Base-by-base conservation (phyloP, 2,797 vertebrate species). In the Arrhamphus sclerolepis region DNA sequence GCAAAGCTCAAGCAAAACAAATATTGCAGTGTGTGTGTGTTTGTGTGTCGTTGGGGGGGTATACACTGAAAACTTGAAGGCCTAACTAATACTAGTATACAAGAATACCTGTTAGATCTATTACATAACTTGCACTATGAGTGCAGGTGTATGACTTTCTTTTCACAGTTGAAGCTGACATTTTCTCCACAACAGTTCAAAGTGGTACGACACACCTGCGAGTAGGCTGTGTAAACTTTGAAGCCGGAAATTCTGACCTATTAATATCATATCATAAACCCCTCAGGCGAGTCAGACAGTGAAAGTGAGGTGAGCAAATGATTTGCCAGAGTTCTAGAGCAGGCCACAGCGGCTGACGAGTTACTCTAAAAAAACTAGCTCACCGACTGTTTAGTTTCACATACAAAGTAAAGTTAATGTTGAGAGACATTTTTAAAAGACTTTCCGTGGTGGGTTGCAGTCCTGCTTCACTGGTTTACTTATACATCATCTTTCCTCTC, bases 201-300 rank as follows among this genome's bases (percentile, higher is more conserved):
- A 65, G 40, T 19, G 14, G 46, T 38, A 18, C 5, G 38, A 17
- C 21, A n/a, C 31, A 26, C 17, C 19, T 44, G 48, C 57, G 44
- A 31, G 39, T 18, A 5, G 50, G 53, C n/a, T 75, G 53, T 68
- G 72, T 74, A 66, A 50, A 56, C 54, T 62, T 34, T 46, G 22
- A 59, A 50, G 53, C 56, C 61, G 64, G 70, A 70, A 72, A 62
- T 41, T 7, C 31, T 63, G 24, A 53, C 26, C 22, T 40, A 29
- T 22, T 66, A 0, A 26, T 65, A 29, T 29, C 26, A 7, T 7
- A 62, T 65, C 42, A 48, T 47, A 46, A 66, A 65, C 20, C 49
- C 21, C 13, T n/a, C 57, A 40, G 67, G 40, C 31, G 52, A 29
- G 18, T 56, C 1, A 46, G 41, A 63, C 13, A 28, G 46, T 31